These are phyloP conservation scores for Amblyopsis hoosieri DNA, from an alignment of 2,797 vertebrate genomes.

Conservation along the genomic window DNA sequence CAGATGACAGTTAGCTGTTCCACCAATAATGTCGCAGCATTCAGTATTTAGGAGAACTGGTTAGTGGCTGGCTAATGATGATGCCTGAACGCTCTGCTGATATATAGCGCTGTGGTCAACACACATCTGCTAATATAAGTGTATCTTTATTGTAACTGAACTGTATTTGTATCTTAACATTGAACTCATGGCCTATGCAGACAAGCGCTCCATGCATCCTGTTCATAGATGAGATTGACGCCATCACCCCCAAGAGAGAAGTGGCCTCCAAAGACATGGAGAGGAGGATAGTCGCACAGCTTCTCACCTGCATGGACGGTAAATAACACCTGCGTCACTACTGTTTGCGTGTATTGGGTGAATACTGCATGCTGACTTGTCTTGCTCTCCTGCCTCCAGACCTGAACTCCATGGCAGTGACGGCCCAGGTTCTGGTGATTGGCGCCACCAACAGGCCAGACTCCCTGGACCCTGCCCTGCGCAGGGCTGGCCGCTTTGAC, in stretches of 20 bases:
- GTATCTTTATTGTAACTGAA: neutral
- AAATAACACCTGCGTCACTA: slow-evolving; percentile 4
- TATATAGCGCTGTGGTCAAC: too few species aligned
- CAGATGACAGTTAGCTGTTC: too few species aligned
- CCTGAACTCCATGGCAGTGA: slow-evolving; percentile 80
- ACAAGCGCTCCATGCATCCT: slow-evolving; percentile 88
- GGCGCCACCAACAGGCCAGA: slow-evolving; percentile 96
- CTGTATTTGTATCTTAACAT: neutral
- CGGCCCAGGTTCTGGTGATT: slow-evolving; percentile 88
- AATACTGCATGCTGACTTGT: neutral
- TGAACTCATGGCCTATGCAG: slow-evolving; percentile 63
- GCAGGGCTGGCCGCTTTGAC: slow-evolving; percentile 94
- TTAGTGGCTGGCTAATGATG: too few species aligned
- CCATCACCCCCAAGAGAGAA: slow-evolving; percentile 95
- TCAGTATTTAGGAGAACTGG: too few species aligned
- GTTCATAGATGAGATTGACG: slow-evolving; percentile 96
- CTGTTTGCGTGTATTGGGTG: neutral
- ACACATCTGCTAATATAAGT: too few species aligned
- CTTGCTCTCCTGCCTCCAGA: slow-evolving; percentile 69
- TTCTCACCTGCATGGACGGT: slow-evolving; percentile 98
- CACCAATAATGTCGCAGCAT: too few species aligned
- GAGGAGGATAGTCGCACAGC: slow-evolving; percentile 94
- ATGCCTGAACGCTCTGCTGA: too few species aligned
- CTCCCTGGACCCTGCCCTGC: slow-evolving; percentile 90
- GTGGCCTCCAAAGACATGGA: slow-evolving; percentile 98